phyloP scores from a whole-genome alignment of 2,888 invertebrate genomes.

The Lasioglossum oenotherae region DNA sequence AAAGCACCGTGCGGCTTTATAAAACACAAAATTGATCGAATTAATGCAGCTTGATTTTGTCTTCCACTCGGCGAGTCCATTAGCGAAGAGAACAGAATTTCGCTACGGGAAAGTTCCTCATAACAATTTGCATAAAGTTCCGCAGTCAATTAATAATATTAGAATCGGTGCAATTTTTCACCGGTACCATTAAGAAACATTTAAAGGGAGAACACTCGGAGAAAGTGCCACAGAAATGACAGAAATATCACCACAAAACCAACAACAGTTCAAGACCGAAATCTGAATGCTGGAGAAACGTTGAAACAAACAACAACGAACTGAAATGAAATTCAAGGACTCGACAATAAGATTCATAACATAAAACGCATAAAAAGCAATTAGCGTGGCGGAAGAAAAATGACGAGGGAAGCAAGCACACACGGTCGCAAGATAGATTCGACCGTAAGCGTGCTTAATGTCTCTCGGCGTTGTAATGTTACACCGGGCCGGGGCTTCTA shows the following conservation, averaged over 20 bases:
- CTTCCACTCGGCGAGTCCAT: background rate
- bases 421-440: background rate
- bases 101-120: background rate
- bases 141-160: constrained; percentile 11
- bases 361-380: background rate
- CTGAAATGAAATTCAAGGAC: background rate
- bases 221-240: background rate
- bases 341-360: background rate
- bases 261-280: background rate
- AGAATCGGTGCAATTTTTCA: background rate
- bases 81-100: background rate
- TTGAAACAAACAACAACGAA: background rate
- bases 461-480: background rate
- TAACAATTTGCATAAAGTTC: background rate
- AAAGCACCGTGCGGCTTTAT: background rate
- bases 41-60: constrained; percentile 3
- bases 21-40: background rate
- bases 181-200: background rate
- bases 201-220: background rate
- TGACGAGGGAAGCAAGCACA: background rate
- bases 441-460: background rate
- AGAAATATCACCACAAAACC: background rate
- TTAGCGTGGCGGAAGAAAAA: background rate
- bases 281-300: background rate
- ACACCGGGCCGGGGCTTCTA: background rate